Evolutionary conservation across 2,888 invertebrate genomes (phyloP), one percentile per base, ranked within the genome.

Genomic region (Xanthia togata): DNA sequence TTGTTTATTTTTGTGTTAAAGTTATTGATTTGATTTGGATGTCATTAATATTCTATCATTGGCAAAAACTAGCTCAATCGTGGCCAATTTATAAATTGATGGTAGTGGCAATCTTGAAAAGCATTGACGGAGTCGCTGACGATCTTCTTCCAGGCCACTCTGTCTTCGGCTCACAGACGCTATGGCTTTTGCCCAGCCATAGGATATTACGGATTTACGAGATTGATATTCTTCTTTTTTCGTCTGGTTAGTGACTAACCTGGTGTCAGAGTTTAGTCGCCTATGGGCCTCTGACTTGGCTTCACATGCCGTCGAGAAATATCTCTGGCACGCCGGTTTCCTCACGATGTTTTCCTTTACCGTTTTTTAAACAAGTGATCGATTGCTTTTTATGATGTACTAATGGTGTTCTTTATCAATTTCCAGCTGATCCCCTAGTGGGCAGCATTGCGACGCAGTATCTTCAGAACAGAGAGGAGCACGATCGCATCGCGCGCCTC

Each of bases 381-480:
- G 2, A 38, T 31, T 31, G 31, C 38, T 38, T 4, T 47, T 4
- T 71, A 47, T 35, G 11, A 35, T 71, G 26, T 12, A 55, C 26
- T 84, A 75, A 84, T 0, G 0, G 17, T 60, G 9, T 26, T 9
- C 0, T 44, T 62, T 73, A 1, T 68, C 35, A 64, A 23, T 69
- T 97, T 97, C 5, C 96, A 98, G 99, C 99, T 93, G 99, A 99
- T 97, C 99, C 99, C 5, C 96, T 99, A 92, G 99, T 99, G 80
- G 99, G 99, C 87, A 99, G 99, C 95, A 99, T 99, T 97, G 99
- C 99, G 72, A 99, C 99, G 87, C 99, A 99, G 97, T 99, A 99
- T 97, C 97, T 99, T 90, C 99, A 99, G 96, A 99, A 99, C 96
- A 97, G 99, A 82, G 99, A 99, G 93, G 99, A 99, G 95, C 99